Evolutionary conservation across 2,888 invertebrate species (phyloP).

Genomic region (Tineola bisselliella): DNA sequence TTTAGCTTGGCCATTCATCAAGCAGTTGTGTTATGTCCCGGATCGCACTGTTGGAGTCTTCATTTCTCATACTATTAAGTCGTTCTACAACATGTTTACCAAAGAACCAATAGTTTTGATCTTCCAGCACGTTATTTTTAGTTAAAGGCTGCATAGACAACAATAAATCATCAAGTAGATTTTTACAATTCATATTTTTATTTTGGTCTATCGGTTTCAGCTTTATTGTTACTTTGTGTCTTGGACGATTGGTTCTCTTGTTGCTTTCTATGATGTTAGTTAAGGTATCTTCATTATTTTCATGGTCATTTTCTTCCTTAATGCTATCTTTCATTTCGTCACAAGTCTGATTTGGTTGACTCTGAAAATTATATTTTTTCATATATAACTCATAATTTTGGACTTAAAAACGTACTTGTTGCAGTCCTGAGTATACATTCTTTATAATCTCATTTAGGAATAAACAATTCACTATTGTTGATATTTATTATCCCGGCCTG

Average conservation of each 20-base stretch:
- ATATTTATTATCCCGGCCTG: too few relatives aligned
- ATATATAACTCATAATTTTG: too few relatives aligned
- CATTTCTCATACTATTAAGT: slow-evolving; percentile 38
- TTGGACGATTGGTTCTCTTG: slow-evolving; percentile 40
- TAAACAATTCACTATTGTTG: too few relatives aligned
- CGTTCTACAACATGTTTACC: slow-evolving; percentile 47
- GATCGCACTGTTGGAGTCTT: slow-evolving; percentile 39
- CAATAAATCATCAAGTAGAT: slow-evolving; percentile 40
- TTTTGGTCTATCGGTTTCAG: slow-evolving; percentile 18
- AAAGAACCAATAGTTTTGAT: slow-evolving; percentile 43
- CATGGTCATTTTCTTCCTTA: slow-evolving; percentile 35
- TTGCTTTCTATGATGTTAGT: slow-evolving; percentile 36
- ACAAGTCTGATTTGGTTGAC: not conserved
- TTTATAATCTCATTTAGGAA: too few relatives aligned
- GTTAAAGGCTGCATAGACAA: slow-evolving; percentile 40
- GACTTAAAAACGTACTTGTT: too few relatives aligned
- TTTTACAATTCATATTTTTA: slow-evolving; percentile 31
- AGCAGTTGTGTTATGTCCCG: slow-evolving; percentile 35
- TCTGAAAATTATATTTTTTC: not conserved
- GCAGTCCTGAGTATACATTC: too few relatives aligned
- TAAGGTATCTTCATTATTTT: slow-evolving; percentile 22
- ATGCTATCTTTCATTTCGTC: not conserved
- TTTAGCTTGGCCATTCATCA: not conserved
- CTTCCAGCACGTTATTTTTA: slow-evolving; percentile 14
- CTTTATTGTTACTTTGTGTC: slow-evolving; percentile 22